phyloP scores from a whole-genome alignment of 2,113 vertebrate species.

The Laticauda colubrina region DNA sequence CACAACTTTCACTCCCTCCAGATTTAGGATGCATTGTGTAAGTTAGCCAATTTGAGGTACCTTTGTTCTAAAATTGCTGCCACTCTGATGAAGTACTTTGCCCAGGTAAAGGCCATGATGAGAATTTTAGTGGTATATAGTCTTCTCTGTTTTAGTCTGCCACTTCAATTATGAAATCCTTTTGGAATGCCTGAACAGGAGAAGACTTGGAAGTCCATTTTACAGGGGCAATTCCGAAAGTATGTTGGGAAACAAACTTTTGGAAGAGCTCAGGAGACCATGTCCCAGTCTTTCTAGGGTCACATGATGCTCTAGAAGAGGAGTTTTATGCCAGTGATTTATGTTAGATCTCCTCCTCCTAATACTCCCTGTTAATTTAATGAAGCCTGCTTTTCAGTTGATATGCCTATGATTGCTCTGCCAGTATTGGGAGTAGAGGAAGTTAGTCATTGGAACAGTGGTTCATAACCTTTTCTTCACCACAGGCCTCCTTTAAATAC shows the following conservation, averaged over 20 bases:
- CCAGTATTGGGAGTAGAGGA: neutral
- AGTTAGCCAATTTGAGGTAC: neutral
- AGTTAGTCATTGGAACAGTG: neutral
- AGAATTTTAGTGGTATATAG: neutral
- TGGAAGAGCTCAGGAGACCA: neutral
- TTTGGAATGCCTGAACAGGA: neutral
- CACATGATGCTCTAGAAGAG: neutral
- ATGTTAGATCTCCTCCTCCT: neutral
- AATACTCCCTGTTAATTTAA: neutral
- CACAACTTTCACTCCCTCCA: neutral
- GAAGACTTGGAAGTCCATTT: neutral
- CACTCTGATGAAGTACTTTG: neutral
- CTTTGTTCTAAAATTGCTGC: neutral
- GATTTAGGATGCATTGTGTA: neutral
- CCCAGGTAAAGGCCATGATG: neutral
- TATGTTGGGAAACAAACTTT: neutral
- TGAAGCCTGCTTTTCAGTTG: neutral
- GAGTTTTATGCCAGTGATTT: neutral
- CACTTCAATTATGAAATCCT: neutral
- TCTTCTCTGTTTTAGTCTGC: neutral
- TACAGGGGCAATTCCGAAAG: neutral
- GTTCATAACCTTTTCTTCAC: too few relatives aligned
- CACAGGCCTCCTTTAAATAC: too few relatives aligned
- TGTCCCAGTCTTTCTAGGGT: neutral
- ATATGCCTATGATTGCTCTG: neutral